These are phyloP conservation scores for Tetramorium simillimum DNA, from an alignment of 1,140 invertebrate genomes.

Conservation along the genomic window DNA sequence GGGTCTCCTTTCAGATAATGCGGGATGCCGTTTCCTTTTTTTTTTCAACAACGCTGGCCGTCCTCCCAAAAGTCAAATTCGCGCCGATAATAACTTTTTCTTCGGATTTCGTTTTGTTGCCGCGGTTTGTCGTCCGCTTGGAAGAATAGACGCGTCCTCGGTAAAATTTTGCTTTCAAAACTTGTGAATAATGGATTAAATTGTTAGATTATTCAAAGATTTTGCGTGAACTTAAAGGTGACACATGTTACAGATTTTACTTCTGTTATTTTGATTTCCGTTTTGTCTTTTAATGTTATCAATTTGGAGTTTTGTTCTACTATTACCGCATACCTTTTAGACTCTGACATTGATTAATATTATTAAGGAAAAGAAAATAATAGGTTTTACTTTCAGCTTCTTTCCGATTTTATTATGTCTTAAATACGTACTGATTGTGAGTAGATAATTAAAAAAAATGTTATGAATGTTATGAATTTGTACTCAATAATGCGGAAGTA, in stretches of 20 bases:
- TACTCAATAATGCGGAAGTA: not conserved
- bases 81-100: constrained; percentile 75
- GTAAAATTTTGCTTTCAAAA: constrained; percentile 17
- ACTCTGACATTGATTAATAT: not conserved
- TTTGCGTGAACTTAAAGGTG: not conserved
- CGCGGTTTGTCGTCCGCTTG: not conserved
- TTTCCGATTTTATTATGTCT: not conserved
- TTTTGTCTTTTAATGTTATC: not conserved
- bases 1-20: constrained; percentile 76
- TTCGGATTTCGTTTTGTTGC: constrained; percentile 36
- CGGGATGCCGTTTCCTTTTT: constrained; percentile 44
- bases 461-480: constrained; percentile 10
- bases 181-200: not conserved
- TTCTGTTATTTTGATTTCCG: not conserved
- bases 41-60: constrained; percentile 49
- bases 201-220: not conserved
- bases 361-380: not conserved
- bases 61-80: constrained; percentile 74
- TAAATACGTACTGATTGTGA: not conserved
- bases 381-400: not conserved
- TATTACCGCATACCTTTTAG: not conserved
- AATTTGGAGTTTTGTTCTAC: not conserved
- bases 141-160: not conserved
- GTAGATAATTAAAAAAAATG: not conserved
- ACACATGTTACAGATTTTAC: not conserved